Conservation (phyloP, 2,797 vertebrate genomes). For the Sebastes miniatus region DNA sequence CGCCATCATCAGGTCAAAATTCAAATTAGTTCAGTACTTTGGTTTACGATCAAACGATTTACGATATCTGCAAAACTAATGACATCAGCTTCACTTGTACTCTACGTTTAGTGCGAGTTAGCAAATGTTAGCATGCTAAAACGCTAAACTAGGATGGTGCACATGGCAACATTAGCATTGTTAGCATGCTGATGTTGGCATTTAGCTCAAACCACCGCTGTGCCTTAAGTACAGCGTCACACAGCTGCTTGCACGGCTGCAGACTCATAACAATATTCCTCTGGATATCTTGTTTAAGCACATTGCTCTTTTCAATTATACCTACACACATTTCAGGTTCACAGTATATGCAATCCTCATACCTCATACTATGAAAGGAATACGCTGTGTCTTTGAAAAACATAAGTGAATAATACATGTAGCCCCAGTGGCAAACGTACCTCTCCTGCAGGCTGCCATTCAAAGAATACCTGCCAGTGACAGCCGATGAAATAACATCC, state of each 20-base stretch:
- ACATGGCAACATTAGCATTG: not conserved
- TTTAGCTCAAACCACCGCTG: not conserved
- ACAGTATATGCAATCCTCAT: not conserved
- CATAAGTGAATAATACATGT: slow-evolving; percentile 3
- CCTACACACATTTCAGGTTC: not conserved
- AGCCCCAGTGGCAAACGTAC: not conserved
- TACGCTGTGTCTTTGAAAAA: not conserved
- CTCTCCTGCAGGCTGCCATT: not conserved
- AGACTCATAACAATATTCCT: not conserved
- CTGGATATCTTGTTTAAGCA: not conserved
- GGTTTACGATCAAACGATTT: no score
- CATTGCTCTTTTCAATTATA: not conserved
- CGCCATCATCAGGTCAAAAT: not conserved
- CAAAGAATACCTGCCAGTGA: not conserved
- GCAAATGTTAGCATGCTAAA: not conserved
- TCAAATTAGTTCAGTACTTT: not conserved
- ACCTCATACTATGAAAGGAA: not conserved
- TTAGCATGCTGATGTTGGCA: not conserved
- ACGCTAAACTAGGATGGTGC: not conserved
- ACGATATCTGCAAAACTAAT: not conserved
- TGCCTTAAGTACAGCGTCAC: not conserved
- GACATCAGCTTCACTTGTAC: not conserved
- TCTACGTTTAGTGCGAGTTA: not conserved
- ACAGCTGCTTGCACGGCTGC: not conserved
- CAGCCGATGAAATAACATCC: slow-evolving; percentile 22